Base-by-base conservation (phyloP, 2,113 vertebrate genomes). In the Psittacus erithacus region DNA sequence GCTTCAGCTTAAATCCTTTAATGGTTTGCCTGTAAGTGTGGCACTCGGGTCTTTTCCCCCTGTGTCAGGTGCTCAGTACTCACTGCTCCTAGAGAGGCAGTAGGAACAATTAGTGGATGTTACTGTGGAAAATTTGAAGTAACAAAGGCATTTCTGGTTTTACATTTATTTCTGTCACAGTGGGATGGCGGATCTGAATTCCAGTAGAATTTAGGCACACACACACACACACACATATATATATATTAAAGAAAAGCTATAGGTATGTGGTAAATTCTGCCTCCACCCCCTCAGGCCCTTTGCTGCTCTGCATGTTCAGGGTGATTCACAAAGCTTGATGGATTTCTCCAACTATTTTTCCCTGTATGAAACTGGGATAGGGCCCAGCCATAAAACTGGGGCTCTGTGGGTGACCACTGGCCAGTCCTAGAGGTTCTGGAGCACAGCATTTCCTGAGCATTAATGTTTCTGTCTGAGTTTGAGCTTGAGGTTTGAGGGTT, bases 291-390 rank as follows among this genome's bases (percentile, higher is more conserved):
- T 38, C 38, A 44, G 80, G 92, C 53, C 41, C 25, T 90, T 83
- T 49, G 35, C 71, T 8, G 49, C 70, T 70, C 38, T 70, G 47
- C 3, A 0, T 60, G 33, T 47, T 25, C 62, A 49, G 49, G 64
- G 22, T 92, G 96, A 87, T 57, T 89, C 90, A 91, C 49, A 76
- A 85, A 89, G 74, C 70, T 35, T 52, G 62, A 14, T 41, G 17
- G 57, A 57, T 80, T 82, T 91, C 82, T 86, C 70, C 52, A 85
- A 25, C 59, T 64, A 25, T 81, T 95, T 91, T 24, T 57, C 65
- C 49, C 63, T 44, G 20, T 31, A 18, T 43, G 78, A 77, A 94
- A 79, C 52, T 89, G 77, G 94, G 73, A 33, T 89, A 73, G 94
- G 76, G 43, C 89, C 70, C 38, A 86, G 73, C 50, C 29, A 0